phyloP scores from a whole-genome alignment of 2,888 invertebrate genomes.

The Barypeithes pellucidus region DNA sequence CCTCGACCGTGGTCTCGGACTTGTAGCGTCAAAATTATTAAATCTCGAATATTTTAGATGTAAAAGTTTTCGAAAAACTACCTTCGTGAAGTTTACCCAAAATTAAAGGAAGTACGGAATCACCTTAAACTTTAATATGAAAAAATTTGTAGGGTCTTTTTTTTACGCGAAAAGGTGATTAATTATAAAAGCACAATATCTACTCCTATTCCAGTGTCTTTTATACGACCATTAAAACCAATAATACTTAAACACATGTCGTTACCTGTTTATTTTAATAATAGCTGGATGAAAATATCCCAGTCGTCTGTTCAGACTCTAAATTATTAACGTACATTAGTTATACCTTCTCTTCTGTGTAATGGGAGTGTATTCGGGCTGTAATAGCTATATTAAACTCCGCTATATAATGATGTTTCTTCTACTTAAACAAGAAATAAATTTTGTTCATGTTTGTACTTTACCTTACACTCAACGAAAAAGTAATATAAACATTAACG shows the following conservation, averaged over 20 bases:
- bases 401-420: neutral
- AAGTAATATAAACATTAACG: too few relatives aligned
- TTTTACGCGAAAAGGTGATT: too few relatives aligned
- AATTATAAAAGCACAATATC: constrained; percentile 12
- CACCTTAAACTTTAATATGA: too few relatives aligned
- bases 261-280: constrained; percentile 46
- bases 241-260: neutral
- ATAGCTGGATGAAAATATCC: constrained; percentile 39
- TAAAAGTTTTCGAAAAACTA: too few relatives aligned
- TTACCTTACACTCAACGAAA: neutral
- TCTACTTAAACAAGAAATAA: neutral
- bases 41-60: too few relatives aligned
- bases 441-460: neutral
- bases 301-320: constrained; percentile 23
- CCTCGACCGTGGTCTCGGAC: too few relatives aligned
- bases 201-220: neutral
- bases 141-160: neutral
- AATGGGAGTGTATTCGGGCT: constrained; percentile 32
- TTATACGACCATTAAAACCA: constrained; percentile 15
- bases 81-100: too few relatives aligned
- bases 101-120: too few relatives aligned
- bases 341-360: constrained; percentile 31
- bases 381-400: constrained; percentile 38
- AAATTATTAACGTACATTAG: constrained; percentile 37
- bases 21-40: too few relatives aligned